Evolutionary conservation across 2,888 invertebrate species (phyloP), one percentile per base, ranked within the genome.

Genomic region (Chloroclystis v-ata): DNA sequence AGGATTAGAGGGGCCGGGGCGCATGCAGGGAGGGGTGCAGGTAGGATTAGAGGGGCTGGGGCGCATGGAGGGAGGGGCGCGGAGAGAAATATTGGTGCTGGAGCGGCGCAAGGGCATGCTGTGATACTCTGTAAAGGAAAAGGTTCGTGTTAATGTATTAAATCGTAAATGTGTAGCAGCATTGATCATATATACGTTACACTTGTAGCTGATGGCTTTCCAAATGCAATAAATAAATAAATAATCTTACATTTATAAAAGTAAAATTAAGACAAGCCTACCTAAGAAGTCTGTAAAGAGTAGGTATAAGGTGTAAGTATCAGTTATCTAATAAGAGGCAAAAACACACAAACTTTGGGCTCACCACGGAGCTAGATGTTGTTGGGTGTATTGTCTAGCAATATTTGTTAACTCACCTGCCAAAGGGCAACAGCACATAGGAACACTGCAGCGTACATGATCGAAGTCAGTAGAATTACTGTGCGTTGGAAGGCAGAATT

Each of bases 91-190:
- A 32, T 0, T 2, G 30, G 30, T 8, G 33, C 33, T 16, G 35
- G 35, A 8, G 35, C 35, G 11, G 20, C 20, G 5, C 5, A 20
- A 20, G 20, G 20, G 5, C 20, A 20, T 16, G 59, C 59, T 10
- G 30, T 33, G 26, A 41, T 43, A 28, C 25, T 35, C 59, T 59
- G 59, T 3, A 49, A 58, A 5, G 20, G n/a, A 39, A 33, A 40
- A 14, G 33, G 20, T 10, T 20, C 4, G 10, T n/a, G 10, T 16
- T 2, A 16, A 14, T 20, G 2, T 20, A 20, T 20, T 20, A 4
- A 2, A 20, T 20, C 5, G 20, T 20, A 20, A 4, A 20, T 20
- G n/a, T n/a, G n/a, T n/a, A n/a, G n/a, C n/a, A n/a, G n/a, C n/a
- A n/a, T n/a, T n/a, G n/a, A n/a, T n/a, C n/a, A n/a, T n/a, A n/a